phyloP scores from a whole-genome alignment of 2,113 vertebrate genomes.

The Amblyornis subalaris region DNA sequence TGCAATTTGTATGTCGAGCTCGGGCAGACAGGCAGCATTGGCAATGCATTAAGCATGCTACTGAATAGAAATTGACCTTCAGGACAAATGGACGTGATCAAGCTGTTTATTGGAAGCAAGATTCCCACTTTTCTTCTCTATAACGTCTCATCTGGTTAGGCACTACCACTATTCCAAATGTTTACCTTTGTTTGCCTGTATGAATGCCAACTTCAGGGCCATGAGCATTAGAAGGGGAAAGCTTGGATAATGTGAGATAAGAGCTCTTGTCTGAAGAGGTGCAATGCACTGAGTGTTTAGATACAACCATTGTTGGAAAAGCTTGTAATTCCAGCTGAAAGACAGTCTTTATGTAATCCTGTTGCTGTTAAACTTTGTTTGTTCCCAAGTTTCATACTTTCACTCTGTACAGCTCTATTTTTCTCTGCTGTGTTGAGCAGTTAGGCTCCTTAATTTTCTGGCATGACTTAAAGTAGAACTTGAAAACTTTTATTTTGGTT shows the following conservation, averaged over 20 bases:
- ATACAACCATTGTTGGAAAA: conserved; percentile 27
- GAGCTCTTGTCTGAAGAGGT: conserved; percentile 67
- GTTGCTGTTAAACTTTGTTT: conserved; percentile 62
- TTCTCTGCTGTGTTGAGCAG: conserved; percentile 55
- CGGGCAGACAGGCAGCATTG: conserved; percentile 98
- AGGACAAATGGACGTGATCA: conserved; percentile 68
- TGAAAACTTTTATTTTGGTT: conserved; percentile 7
- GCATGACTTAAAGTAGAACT: conserved; percentile 55
- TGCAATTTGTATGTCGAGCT: conserved; percentile 80
- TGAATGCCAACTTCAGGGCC: conserved; percentile 86
- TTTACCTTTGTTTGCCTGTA: conserved; percentile 94
- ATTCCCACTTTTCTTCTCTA: conserved; percentile 68
- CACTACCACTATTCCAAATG: conserved; percentile 74
- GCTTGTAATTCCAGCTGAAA: conserved; percentile 43
- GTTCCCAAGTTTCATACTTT: conserved; percentile 68
- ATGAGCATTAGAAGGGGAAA: conserved; percentile 63
- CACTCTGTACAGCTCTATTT: conserved; percentile 61
- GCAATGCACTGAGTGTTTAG: conserved; percentile 64
- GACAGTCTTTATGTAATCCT: conserved; percentile 53
- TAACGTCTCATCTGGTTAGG: conserved; percentile 72
- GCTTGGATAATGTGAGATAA: conserved; percentile 51
- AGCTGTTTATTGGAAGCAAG: conserved; percentile 72
- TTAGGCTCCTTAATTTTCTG: conserved; percentile 66
- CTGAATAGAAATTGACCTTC: conserved; percentile 72
- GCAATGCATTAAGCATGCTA: conserved; percentile 89